Conservation (phyloP, 2,888 invertebrate species). For the Rotaria socialis region DNA sequence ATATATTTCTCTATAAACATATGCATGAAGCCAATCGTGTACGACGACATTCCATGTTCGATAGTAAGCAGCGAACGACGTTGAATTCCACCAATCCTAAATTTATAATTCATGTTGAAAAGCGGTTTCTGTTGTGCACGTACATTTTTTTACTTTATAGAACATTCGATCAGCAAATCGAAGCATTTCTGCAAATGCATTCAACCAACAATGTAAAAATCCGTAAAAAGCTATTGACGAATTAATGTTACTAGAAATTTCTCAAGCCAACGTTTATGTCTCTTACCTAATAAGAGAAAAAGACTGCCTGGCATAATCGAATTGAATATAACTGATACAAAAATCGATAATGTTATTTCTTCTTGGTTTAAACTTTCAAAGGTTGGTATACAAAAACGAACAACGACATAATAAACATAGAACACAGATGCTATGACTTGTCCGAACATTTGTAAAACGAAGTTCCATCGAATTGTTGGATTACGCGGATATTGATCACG, state of each 20-base stretch:
- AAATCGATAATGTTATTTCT: conserved; percentile 55
- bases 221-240: conserved; percentile 72
- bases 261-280: too few relatives aligned
- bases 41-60: conserved; percentile 88
- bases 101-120: conserved; percentile 47
- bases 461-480: conserved; percentile 68
- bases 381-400: conserved; percentile 70
- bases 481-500: conserved; percentile 73
- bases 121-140: conserved; percentile 45
- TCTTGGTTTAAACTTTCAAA: conserved; percentile 62
- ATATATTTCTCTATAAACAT: conserved; percentile 72
- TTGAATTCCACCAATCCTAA: conserved; percentile 89
- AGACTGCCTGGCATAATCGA: conserved; percentile 71
- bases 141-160: conserved; percentile 63
- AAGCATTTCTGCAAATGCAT: conserved; percentile 81
- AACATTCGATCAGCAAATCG: conserved; percentile 80
- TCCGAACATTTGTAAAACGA: conserved; percentile 68
- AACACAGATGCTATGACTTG: conserved; percentile 77
- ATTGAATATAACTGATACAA: conserved; percentile 66
- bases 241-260: background rate
- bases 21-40: conserved; percentile 85
- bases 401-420: conserved; percentile 75
- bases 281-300: conserved; percentile 52
- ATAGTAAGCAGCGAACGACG: conserved; percentile 74
- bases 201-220: conserved; percentile 82